Evolutionary conservation across 2,888 invertebrate species (phyloP), one percentile per base, ranked within the genome.

Genomic region (Acanthococcus lagerstroemiae): DNA sequence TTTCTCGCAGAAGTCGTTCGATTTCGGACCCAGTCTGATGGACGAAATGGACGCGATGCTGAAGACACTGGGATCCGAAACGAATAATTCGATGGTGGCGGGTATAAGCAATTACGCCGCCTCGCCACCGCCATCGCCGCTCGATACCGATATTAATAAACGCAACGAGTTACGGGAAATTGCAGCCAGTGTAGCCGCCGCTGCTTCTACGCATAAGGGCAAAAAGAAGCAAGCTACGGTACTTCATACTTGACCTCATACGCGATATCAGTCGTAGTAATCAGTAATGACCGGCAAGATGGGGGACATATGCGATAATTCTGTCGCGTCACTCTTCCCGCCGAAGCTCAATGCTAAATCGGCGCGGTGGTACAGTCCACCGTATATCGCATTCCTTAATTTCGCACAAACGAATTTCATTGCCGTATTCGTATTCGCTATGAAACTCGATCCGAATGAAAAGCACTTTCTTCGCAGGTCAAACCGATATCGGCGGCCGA

Each of bases 401-500:
- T n/a, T n/a, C n/a, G 37, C 37, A 15, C 12, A 9, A 15, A 37
- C 37, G 37, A 37, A 37, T 9, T 37, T 37, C 7, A 37, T 9
- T 37, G 7, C 9, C 37, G 12, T 9, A 22, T 50, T 50, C 24
- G 21, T 21, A 21, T 21, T 24, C 17, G 6, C 15, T 15, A 46
- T 46, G 6, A 46, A 46, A 46, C n/a, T 46, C 17, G 6, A 46
- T 17, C 19, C 19, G 25, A 5, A 6, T 55, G 55, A 9, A 55
- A 24, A 12, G 21, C 46, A 45, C 9, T n/a, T 70, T 71, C 26
- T 30, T n/a, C 21, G 22, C 27, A 80, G 80, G 88, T 95, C 74
- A 95, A 95, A 76, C 91, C 88, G 3, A 94, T 96, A 78, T 95
- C 95, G 12, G 89, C 93, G 0, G 87, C 93, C 68, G 95, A 95